A percentile compares a stretch with the other conserved stretches of the same genome.
Conservation (phyloP, 2,888 invertebrate genomes). For the Acleris holmiana region DNA sequence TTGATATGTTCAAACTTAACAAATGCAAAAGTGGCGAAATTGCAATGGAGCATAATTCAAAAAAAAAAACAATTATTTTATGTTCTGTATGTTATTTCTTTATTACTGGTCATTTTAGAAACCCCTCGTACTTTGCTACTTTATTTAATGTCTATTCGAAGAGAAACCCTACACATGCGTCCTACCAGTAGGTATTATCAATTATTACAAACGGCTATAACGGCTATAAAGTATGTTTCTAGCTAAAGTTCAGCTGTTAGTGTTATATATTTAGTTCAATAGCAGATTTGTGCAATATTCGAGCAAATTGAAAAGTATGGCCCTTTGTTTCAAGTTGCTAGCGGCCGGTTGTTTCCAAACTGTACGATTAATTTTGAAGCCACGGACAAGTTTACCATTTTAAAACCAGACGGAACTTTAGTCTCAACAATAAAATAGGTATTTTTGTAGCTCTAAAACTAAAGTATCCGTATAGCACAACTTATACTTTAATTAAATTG, state of each 20-base stretch:
- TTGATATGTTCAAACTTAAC: too few species aligned
- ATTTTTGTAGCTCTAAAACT: not conserved
- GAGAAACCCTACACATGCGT: too few species aligned
- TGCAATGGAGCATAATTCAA: too few species aligned
- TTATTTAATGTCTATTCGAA: too few species aligned
- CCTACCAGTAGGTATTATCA: too few species aligned
- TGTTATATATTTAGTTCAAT: conserved; percentile 3
- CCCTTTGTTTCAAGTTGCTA: conserved; percentile 23
- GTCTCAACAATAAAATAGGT: not conserved
- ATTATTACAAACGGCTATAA: too few species aligned
- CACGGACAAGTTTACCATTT: conserved; percentile 17
- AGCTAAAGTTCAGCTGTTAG: not conserved
- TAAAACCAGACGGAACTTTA: conserved; percentile 1
- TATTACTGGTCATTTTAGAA: too few species aligned
- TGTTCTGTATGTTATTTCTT: too few species aligned
- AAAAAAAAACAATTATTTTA: too few species aligned
- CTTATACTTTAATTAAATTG: not conserved
- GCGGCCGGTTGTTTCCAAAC: conserved; percentile 22
- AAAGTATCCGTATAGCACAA: not conserved
- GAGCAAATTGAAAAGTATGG: conserved; percentile 20
- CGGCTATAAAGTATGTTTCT: not conserved
- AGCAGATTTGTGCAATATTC: conserved; percentile 18
- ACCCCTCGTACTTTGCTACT: too few species aligned
- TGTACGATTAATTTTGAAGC: conserved; percentile 26
- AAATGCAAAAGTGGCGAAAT: too few species aligned